Base-by-base conservation (phyloP, 1,140 invertebrate species). In the Drosophila auraria region DNA sequence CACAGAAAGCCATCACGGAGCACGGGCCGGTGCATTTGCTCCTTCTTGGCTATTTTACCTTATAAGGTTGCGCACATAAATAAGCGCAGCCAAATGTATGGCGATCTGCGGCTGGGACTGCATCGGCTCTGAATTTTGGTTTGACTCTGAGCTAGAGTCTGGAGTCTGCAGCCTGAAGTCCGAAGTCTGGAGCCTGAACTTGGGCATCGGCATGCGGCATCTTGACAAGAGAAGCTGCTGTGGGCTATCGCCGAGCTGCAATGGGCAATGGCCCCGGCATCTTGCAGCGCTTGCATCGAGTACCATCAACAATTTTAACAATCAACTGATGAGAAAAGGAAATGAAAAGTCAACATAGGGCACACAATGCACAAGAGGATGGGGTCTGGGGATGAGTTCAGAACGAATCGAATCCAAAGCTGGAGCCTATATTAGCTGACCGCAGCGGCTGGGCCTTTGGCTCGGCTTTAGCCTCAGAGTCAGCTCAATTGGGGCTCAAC, bases 321-420 rank as follows among this genome's bases (percentile, higher is more conserved):
- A 84, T 87, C 84, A 84, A 87, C 86, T 87, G 84, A 87, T 87
- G 84, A 78, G 86, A 89, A 87, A 79, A 87, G 84, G 86, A 87
- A 90, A 89, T 87, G 84, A 89, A 87, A 90, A 87, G 84, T 87
- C 84, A 87, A 89, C 86, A 81, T 83, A 83, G 83, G 84, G 84
- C 83, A 87, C 84, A 87, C 64, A 74, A 62, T 72, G 53, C 72
- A 44, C 38, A 23, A 71, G 60, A 40, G 44, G 53, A 20, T 20
- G 20, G 20, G 20, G 7, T 20, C 8, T 56, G 53, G 30, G 53
- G 59, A 51, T 61, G 30, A 68, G 44, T 49, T 44, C 65, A 38
- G 38, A 69, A 58, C 56, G 47, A 73, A 70, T 70, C 78, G 73
- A 57, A 45, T 45, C 33, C 33, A n/a, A 50, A 49, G 36, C 44